Percentiles rank a stretch among this genome's conserved stretches.
phyloP scores from a whole-genome alignment of 1,140 invertebrate genomes.

The Drosophila carrolli region DNA sequence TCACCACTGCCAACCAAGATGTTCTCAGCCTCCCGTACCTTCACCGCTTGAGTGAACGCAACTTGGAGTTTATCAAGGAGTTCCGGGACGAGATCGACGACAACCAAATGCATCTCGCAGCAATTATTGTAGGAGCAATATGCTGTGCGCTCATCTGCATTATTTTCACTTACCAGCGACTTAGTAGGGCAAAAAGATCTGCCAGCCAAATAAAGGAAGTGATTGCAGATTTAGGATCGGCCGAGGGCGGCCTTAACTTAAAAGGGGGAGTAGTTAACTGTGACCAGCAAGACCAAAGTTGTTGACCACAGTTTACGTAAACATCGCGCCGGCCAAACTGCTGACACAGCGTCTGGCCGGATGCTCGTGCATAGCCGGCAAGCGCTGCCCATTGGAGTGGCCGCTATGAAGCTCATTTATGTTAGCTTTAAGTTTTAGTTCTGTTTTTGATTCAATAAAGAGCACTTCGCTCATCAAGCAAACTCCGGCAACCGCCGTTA shows the following conservation, averaged over 20 bases:
- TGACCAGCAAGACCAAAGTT: too few relatives aligned
- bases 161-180: neutral
- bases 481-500: too few relatives aligned
- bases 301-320: too few relatives aligned
- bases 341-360: too few relatives aligned
- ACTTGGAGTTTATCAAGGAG: slow-evolving; percentile 4
- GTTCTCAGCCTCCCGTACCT: neutral
- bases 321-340: too few relatives aligned
- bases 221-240: neutral
- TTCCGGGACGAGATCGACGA: neutral
- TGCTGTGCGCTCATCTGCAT: too few relatives aligned
- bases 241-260: slow-evolving; percentile 3
- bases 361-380: slow-evolving; percentile 6
- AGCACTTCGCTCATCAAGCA: too few relatives aligned
- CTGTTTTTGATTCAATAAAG: too few relatives aligned
- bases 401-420: neutral
- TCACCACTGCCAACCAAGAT: neutral
- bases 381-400: slow-evolving; percentile 5
- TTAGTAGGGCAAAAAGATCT: neutral
- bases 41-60: slow-evolving; percentile 5
- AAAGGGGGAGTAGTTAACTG: neutral
- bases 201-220: slow-evolving; percentile 1
- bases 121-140: neutral
- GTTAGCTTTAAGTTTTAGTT: too few relatives aligned
- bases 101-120: too few relatives aligned